Percentiles rank a stretch among this genome's conserved stretches.
phyloP scores from a whole-genome alignment of 2,888 invertebrate genomes.

The Melieria omissa region DNA sequence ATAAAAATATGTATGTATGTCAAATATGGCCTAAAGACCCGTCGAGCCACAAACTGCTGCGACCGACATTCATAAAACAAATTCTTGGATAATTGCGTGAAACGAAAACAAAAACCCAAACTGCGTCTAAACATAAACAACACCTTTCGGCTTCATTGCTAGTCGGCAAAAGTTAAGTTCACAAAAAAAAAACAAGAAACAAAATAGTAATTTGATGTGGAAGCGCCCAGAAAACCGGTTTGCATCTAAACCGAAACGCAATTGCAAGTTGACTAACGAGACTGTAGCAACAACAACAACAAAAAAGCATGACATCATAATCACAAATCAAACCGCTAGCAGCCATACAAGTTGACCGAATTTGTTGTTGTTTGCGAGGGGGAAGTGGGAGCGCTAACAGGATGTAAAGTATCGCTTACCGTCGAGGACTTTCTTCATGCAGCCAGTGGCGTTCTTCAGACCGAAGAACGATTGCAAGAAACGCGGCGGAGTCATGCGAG shows the following conservation, averaged over 20 bases:
- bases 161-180: neutral
- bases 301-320: neutral
- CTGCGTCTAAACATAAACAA: neutral
- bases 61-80: neutral
- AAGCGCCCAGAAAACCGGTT: neutral
- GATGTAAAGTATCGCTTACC: slow-evolving; percentile 53
- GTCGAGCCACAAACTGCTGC: neutral
- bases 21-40: neutral
- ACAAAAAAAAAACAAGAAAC: neutral
- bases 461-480: slow-evolving; percentile 51
- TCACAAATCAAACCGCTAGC: neutral
- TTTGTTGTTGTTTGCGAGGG: neutral
- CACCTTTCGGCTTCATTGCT: too few relatives aligned
- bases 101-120: neutral
- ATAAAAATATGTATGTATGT: neutral
- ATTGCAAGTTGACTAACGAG: neutral
- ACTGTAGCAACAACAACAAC: neutral
- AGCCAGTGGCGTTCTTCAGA: slow-evolving; percentile 62
- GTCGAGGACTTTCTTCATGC: slow-evolving; percentile 61
- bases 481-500: slow-evolving; percentile 56
- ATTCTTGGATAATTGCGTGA: neutral
- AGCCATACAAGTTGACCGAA: too few relatives aligned
- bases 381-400: neutral
- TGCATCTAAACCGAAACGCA: neutral
- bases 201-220: neutral